Evolutionary conservation across 1,140 invertebrate genomes (phyloP).

Genomic region (Gonatopus flavifemur): DNA sequence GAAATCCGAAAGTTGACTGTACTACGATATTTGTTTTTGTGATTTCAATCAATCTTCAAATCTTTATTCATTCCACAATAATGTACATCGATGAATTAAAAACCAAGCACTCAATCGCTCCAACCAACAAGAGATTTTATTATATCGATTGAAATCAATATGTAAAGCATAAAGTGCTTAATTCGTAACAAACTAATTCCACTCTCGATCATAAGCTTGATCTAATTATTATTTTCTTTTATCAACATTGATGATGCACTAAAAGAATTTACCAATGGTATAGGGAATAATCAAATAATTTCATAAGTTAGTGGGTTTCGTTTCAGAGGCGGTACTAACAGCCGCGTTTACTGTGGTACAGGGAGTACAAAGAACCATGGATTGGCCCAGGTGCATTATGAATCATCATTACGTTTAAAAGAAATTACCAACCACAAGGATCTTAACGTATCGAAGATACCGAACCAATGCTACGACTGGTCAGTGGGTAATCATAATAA

Average conservation of each 20-base stretch:
- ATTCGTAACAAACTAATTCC: background rate
- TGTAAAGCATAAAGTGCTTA: background rate
- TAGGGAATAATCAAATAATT: constrained; percentile 23
- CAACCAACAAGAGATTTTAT: constrained; percentile 11
- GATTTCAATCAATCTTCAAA: no score
- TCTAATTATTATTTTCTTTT: background rate
- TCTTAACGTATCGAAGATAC: constrained; percentile 8
- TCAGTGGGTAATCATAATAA: constrained; percentile 39
- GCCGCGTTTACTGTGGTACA: constrained; percentile 32
- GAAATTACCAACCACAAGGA: background rate
- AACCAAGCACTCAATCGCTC: no score
- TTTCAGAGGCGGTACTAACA: constrained; percentile 47
- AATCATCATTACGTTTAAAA: constrained; percentile 27
- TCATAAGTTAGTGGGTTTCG: constrained; percentile 38
- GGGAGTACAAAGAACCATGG: constrained; percentile 25
- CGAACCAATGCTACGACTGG: constrained; percentile 21
- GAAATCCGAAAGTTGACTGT: no score
- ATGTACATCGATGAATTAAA: no score
- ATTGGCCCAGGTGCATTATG: constrained; percentile 38
- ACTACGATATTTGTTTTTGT: no score
- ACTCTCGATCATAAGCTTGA: background rate
- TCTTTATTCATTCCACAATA: no score
- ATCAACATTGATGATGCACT: background rate
- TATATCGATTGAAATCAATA: background rate
- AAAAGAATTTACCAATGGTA: background rate